Evolutionary conservation across 2,113 vertebrate species (phyloP).

Genomic region (Nerophis lumbriciformis): DNA sequence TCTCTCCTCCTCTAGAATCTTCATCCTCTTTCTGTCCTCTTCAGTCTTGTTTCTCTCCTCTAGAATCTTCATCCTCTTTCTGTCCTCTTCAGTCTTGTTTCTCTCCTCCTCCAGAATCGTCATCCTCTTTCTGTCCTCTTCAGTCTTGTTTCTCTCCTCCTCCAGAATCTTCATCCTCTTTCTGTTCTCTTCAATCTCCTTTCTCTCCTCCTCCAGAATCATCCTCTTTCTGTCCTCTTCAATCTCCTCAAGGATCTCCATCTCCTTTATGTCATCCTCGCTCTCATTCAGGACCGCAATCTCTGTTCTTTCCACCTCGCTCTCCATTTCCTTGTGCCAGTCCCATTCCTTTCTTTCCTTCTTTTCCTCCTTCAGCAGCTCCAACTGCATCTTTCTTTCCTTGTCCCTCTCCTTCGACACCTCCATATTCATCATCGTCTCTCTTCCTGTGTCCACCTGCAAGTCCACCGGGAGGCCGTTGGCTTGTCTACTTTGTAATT

Average conservation of each 20-base stretch:
- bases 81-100: no score
- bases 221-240: neutral
- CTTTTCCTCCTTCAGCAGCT: neutral
- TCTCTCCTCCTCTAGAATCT: no score
- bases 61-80: no score
- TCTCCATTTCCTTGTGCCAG: neutral
- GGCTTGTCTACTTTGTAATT: slow-evolving; percentile 68
- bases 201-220: neutral
- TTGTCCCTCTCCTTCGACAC: neutral
- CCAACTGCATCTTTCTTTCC: neutral
- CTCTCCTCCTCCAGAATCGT: neutral
- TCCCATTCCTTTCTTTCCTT: neutral
- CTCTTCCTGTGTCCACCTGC: neutral
- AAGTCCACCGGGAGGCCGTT: neutral
- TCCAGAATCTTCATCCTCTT: no score
- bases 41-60: neutral
- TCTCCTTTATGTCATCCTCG: neutral
- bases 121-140: neutral
- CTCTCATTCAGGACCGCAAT: neutral
- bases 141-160: neutral
- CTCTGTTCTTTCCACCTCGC: neutral
- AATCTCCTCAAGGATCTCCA: neutral
- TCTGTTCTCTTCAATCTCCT: neutral
- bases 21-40: neutral
- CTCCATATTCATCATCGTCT: neutral